Conservation (phyloP, 2,113 vertebrate genomes). For the Barbus barbus region DNA sequence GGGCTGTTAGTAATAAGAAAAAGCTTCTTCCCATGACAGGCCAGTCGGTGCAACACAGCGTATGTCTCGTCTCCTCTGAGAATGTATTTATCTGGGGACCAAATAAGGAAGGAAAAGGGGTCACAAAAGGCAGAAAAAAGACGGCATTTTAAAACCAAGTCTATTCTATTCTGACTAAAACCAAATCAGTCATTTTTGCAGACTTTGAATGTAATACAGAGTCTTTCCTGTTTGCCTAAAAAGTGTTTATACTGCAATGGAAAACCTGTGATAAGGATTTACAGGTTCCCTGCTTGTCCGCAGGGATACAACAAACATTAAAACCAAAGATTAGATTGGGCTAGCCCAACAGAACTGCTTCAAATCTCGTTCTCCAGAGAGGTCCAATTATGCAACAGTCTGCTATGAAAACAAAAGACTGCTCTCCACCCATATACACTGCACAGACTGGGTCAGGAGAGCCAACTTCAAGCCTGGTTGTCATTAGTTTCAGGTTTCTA, state of each 20-base stretch:
- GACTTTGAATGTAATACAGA: background rate
- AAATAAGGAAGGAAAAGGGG: background rate
- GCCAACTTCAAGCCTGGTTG: background rate
- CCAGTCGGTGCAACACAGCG: conserved; percentile 79
- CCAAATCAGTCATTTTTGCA: background rate
- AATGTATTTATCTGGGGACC: conserved; percentile 78
- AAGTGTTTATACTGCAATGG: background rate
- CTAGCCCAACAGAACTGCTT: background rate
- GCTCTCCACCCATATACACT: background rate
- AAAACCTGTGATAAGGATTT: conserved; percentile 10
- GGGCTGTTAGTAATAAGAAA: conserved; percentile 89
- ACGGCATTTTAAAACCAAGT: background rate
- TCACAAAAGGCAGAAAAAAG: background rate
- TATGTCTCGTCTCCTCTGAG: conserved; percentile 80
- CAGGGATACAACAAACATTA: conserved; percentile 9
- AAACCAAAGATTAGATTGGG: conserved; percentile 20
- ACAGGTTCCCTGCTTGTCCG: background rate
- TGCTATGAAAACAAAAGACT: conserved; percentile 21
- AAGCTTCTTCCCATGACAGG: conserved; percentile 77
- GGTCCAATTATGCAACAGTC: background rate
- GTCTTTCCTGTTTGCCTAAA: background rate
- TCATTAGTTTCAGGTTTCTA: background rate
- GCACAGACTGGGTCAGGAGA: background rate
- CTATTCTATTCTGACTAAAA: background rate
- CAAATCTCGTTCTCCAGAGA: conserved; percentile 10